These are phyloP conservation scores for Salminus brasiliensis DNA, from an alignment of 2,113 vertebrate species.

Conservation along the genomic window DNA sequence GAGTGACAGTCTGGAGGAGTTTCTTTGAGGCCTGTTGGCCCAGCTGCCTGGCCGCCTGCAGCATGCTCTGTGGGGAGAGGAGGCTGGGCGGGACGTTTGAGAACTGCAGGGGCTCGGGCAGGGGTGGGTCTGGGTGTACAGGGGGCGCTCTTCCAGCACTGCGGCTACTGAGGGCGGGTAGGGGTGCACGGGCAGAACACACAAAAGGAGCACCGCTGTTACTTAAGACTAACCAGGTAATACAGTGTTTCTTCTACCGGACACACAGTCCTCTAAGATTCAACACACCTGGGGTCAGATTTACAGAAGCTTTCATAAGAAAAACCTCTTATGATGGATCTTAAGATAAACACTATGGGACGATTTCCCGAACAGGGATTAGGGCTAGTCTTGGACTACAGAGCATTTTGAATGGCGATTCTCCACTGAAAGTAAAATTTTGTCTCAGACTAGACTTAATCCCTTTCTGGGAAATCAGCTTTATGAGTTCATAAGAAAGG, in stretches of 20 bases:
- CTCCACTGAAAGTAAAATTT: too few species aligned
- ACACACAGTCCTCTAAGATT: not conserved
- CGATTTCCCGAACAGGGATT: too few species aligned
- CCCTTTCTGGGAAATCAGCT: too few species aligned
- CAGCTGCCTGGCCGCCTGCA: constrained; percentile 60
- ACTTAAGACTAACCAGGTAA: not conserved
- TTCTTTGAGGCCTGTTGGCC: constrained; percentile 64
- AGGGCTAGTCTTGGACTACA: too few species aligned
- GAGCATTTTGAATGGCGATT: too few species aligned
- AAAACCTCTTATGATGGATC: too few species aligned
- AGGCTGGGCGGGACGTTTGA: constrained; percentile 39
- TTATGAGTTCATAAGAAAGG: too few species aligned
- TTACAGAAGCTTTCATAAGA: too few species aligned
- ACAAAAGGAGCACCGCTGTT: constrained; percentile 8
- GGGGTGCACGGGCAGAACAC: not conserved
- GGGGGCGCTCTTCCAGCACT: constrained; percentile 30
- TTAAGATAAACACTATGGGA: too few species aligned
- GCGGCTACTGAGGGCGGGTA: constrained; percentile 2
- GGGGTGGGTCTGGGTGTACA: constrained; percentile 11
- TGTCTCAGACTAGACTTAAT: too few species aligned
- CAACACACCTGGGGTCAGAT: too few species aligned
- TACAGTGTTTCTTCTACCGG: not conserved
- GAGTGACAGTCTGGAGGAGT: constrained; percentile 63
- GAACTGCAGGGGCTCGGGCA: not conserved
- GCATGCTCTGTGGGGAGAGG: constrained; percentile 57